Percentiles rank a stretch among this genome's conserved stretches.
Evolutionary conservation across 2,113 vertebrate species (phyloP).

Genomic region (Macrotus californicus): DNA sequence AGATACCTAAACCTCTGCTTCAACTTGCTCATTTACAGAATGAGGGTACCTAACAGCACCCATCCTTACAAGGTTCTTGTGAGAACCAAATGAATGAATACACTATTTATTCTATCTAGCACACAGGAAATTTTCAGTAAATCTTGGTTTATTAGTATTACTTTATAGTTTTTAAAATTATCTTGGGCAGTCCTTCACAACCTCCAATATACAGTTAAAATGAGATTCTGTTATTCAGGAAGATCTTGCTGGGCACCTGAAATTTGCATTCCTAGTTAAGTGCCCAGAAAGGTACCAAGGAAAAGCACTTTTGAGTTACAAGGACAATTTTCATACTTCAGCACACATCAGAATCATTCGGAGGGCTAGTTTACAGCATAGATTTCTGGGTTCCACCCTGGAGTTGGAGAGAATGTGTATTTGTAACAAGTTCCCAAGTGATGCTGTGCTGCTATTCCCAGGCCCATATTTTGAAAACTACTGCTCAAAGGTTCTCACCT

Average conservation of each 20-base stretch:
- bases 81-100: background rate
- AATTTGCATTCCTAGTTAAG: constrained; percentile 4
- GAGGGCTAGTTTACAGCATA: background rate
- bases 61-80: background rate
- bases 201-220: background rate
- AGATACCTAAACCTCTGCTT: background rate
- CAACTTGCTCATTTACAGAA: background rate
- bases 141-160: background rate
- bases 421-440: background rate
- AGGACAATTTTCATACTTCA: background rate
- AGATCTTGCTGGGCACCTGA: background rate
- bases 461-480: background rate
- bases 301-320: background rate
- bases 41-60: background rate
- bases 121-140: background rate
- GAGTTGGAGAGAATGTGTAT: background rate
- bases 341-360: background rate
- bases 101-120: background rate
- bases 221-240: background rate
- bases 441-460: background rate
- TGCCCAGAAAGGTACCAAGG: background rate
- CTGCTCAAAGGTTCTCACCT: background rate
- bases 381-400: background rate
- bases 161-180: background rate
- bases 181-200: background rate